Evolutionary conservation across 2,888 invertebrate genomes (phyloP), one percentile per base, ranked within the genome.

Genomic region (Epirrhoe alternata): DNA sequence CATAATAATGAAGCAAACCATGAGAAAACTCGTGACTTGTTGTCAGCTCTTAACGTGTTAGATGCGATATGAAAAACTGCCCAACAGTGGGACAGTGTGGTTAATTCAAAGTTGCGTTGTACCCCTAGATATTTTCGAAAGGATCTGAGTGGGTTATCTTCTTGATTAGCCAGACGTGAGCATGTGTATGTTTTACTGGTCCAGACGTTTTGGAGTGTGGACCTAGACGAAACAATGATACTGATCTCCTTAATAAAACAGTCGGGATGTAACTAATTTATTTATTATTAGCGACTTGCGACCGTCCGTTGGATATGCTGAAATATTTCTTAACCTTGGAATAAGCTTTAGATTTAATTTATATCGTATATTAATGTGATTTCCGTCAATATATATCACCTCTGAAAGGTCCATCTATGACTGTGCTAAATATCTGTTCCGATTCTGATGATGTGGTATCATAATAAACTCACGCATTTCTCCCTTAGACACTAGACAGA

Each of bases 231-330:
- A 53, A 16, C 12, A 53, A 17, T 42, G 53, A 17, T 61, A 17
- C 49, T 61, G 14, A 49, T 54, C 45, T 33, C 45, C 61, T 24
- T 61, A 61, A 61, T 54, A 61, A 61, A 61, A 54, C 54, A 35
- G 35, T 38, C 54, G 47, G 61, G 54, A 61, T 61, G 61, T 24
- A 49, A 7, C 49, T 61, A 47, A 54, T 61, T 49, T 61, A 61
- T 61, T 54, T 61, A 61, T 49, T 47, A 49, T 35, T 33, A 30
- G 17, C 38, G 30, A 51, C 30, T 45, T 24, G 31, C 8, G 16
- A 6, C 47, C 17, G 31, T 47, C n/a, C 56, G 30, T 59, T n/a
- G 14, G 51, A 30, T 51, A 38, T 14, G 5, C 38, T 51, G 59
- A 50, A 58, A 50, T 49, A 38, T 50, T 42, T 42, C 38, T 12